Base-by-base conservation (phyloP, 2,113 vertebrate species). In the Stigmatopora nigra region DNA sequence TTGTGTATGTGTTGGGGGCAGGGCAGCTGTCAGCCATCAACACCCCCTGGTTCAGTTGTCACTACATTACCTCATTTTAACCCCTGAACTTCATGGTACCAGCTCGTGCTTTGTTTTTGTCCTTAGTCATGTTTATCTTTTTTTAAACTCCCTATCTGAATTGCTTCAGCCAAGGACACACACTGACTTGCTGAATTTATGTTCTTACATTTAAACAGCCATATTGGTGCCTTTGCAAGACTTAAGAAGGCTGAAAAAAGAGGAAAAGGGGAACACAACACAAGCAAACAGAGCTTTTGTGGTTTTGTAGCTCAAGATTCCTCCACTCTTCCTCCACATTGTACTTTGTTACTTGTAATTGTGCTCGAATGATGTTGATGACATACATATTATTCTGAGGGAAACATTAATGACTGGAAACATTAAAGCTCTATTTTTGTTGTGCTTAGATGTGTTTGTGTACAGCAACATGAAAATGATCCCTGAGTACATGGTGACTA, bases 1-100 rank as follows among this genome's bases (percentile, higher is more conserved):
- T 48, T 61, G 51, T 62, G 71, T 67, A 71, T 36, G 58, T 66
- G 71, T 67, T 65, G 68, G 69, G 67, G 73, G 75, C 64, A n/a
- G 1, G 22, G 58, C 65, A 59, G 46, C 51, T 73, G 56, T 63
- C n/a, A 1, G 64, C 61, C 60, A 46, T 65, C 65, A 76, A 53
- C 70, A 66, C 13, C 44, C 58, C 41, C 41, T 36, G 67, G 65
- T 72, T 68, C 67, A 48, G 46, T 65, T 63, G 55, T 63, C 72
- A 64, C 55, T 45, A 19, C 3, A 0, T 59, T 67, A 61, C 36
- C 57, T 51, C 49, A 70, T 64, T 57, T 38, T 56, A 57, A 41
- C 61, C 52, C 67, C 73, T 48, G 1, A n/a, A 63, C 63, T 7
- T 47, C 59, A 71, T 64, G 16, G 58, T 36, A 31, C 45, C 7